Evolutionary conservation across 37 sponge, comb jelly and placozoan species (phyloP), one percentile per base, ranked within the genome.

Genomic region (Aphrocallistes beatrix): DNA sequence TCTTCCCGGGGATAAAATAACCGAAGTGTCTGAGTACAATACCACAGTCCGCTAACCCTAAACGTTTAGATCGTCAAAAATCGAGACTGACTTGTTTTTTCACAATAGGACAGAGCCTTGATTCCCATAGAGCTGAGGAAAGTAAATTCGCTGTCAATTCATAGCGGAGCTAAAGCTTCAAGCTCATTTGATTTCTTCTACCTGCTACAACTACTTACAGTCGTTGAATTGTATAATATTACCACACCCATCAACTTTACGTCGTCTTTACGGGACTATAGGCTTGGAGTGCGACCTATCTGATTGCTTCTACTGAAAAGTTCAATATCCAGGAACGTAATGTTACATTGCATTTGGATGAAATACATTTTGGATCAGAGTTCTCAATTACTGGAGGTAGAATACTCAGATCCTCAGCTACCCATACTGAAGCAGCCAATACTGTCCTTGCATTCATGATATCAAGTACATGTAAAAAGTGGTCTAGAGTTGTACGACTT

Each of bases 251-350:
- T 60, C 75, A 60, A 60, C 75, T 60, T 60, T 60, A 60, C 21
- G 75, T 60, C 75, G 75, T 60, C 75, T 32, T 60, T 60, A 60
- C n/a, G 75, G 75, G 75, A 60, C 75, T 32, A 60, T 60, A 60
- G 34, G 75, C n/a, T 60, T 60, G n/a, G 75, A 60, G 75, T 60
- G 75, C 34, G 32, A 60, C 75, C 75, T 60, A 19, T 60, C 75
- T 60, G 17, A 3, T 19, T 60, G 75, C 75, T 60, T 47, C 75
- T 60, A 60, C 75, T 60, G 6, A 6, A 42, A 42, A 42, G 45
- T 42, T 42, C n/a, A n/a, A n/a, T n/a, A n/a, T n/a, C n/a, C n/a
- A n/a, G n/a, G 75, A 60, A 60, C 10, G 75, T 19, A 60, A 60
- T 60, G 75, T 60, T 60, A 60, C 75, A 60, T 13, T 60, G n/a